Evolutionary conservation across 2,888 invertebrate genomes (phyloP).

Genomic region (Drosophila koepferae): DNA sequence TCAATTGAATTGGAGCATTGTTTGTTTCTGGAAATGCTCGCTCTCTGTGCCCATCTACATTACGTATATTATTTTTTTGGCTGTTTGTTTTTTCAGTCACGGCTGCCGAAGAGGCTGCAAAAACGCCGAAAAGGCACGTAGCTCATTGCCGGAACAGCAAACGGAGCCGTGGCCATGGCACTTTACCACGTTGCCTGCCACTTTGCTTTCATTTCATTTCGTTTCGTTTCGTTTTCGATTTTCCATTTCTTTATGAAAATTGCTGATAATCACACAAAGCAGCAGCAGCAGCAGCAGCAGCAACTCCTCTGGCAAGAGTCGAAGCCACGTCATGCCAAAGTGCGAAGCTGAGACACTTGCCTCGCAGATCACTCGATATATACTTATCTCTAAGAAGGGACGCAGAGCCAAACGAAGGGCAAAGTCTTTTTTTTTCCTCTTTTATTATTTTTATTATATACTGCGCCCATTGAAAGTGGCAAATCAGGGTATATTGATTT

Average conservation of each 20-base stretch:
- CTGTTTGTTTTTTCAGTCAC: constrained; percentile 55
- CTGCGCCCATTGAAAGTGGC: too few relatives aligned
- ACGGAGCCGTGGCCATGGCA: constrained; percentile 65
- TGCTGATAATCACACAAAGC: constrained; percentile 69
- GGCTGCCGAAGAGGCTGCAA: constrained; percentile 68
- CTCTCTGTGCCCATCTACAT: constrained; percentile 40
- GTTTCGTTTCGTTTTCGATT: constrained; percentile 60
- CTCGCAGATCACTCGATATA: constrained; percentile 64
- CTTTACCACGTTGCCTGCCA: constrained; percentile 76
- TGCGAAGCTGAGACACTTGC: constrained; percentile 62
- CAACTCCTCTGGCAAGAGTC: constrained; percentile 17
- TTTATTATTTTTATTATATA: neutral
- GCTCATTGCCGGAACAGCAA: constrained; percentile 65
- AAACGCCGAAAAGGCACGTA: constrained; percentile 76
- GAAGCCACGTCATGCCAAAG: constrained; percentile 52
- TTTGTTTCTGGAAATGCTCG: constrained; percentile 46
- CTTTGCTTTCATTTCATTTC: constrained; percentile 71
- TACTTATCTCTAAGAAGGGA: constrained; percentile 42
- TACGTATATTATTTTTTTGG: constrained; percentile 62
- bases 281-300: constrained; percentile 22
- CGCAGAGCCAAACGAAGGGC: neutral
- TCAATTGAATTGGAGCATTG: constrained; percentile 46
- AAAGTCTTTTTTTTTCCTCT: neutral
- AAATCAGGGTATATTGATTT: too few relatives aligned
- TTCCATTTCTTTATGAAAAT: constrained; percentile 77